A percentile compares a stretch with the other conserved stretches of the same genome.
Evolutionary conservation across 2,888 invertebrate species (phyloP).

Genomic region (Catocala sponsa): DNA sequence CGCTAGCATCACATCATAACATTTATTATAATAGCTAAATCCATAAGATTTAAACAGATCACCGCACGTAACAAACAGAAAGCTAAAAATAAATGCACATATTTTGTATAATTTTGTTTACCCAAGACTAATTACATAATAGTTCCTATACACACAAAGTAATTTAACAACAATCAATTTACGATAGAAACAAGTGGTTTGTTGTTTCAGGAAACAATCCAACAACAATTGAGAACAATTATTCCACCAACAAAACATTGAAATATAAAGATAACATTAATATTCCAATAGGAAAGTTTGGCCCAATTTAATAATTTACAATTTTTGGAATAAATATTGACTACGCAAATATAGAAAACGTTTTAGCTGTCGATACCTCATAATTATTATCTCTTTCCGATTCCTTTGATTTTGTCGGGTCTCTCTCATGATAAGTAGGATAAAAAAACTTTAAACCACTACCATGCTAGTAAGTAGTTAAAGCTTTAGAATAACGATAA

Average conservation of each 20-base stretch:
- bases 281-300: slow-evolving; percentile 24
- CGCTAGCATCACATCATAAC: no score
- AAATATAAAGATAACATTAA: slow-evolving; percentile 13
- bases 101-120: no score
- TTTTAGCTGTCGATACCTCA: neutral
- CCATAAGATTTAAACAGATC: no score
- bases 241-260: slow-evolving; percentile 17
- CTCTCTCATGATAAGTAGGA: no score
- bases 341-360: neutral
- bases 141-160: neutral
- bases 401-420: no score
- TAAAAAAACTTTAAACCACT: no score
- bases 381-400: neutral
- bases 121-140: no score
- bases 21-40: no score
- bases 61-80: no score
- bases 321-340: slow-evolving; percentile 19
- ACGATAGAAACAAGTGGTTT: neutral
- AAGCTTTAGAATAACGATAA: no score
- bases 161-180: neutral
- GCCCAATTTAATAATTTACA: slow-evolving; percentile 19
- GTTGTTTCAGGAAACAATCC: slow-evolving; percentile 2
- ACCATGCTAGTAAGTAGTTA: no score
- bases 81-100: no score
- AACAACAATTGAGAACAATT: slow-evolving; percentile 21